A percentile compares a stretch with the other conserved stretches of the same genome.
Evolutionary conservation across 2,797 vertebrate genomes (phyloP).

Genomic region (Trachurus trachurus): DNA sequence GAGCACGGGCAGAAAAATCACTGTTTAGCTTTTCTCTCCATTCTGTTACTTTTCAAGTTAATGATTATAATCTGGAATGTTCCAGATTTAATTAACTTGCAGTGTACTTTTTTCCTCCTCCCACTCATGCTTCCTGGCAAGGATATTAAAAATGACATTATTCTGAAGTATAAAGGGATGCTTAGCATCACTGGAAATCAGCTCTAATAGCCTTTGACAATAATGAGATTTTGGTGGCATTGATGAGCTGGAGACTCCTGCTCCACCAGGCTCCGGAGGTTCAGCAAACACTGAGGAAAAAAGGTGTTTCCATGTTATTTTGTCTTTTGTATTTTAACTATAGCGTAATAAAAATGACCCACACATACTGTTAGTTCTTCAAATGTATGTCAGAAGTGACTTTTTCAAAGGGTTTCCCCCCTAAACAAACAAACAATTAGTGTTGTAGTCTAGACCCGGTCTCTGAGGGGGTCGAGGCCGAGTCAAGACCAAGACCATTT

Average conservation of each 20-base stretch:
- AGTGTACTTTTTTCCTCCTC: slow-evolving; percentile 53
- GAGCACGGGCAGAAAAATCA: slow-evolving; percentile 60
- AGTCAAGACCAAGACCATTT: too few relatives aligned
- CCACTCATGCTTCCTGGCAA: slow-evolving; percentile 64
- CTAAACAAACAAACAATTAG: too few relatives aligned
- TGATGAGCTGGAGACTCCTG: slow-evolving; percentile 26
- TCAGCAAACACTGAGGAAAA: slow-evolving; percentile 8
- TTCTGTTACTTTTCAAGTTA: slow-evolving; percentile 69
- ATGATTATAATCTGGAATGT: slow-evolving; percentile 83
- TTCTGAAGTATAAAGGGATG: slow-evolving; percentile 72
- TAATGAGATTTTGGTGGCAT: slow-evolving; percentile 62
- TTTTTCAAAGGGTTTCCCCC: too few relatives aligned
- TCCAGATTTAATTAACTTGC: slow-evolving; percentile 82
- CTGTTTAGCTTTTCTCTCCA: slow-evolving; percentile 61
- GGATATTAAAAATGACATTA: slow-evolving; percentile 68
- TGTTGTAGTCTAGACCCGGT: too few relatives aligned
- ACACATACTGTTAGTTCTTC: neutral
- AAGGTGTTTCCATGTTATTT: slow-evolving; percentile 15
- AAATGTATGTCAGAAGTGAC: neutral
- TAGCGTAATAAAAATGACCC: neutral
- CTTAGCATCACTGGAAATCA: slow-evolving; percentile 64
- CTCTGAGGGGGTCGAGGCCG: too few relatives aligned
- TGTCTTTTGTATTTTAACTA: neutral
- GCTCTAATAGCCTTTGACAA: slow-evolving; percentile 59
- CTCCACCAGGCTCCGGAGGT: slow-evolving; percentile 20